These are phyloP conservation scores for Muscicapa adusta DNA, from an alignment of 2,113 vertebrate genomes.

Conservation along the genomic window DNA sequence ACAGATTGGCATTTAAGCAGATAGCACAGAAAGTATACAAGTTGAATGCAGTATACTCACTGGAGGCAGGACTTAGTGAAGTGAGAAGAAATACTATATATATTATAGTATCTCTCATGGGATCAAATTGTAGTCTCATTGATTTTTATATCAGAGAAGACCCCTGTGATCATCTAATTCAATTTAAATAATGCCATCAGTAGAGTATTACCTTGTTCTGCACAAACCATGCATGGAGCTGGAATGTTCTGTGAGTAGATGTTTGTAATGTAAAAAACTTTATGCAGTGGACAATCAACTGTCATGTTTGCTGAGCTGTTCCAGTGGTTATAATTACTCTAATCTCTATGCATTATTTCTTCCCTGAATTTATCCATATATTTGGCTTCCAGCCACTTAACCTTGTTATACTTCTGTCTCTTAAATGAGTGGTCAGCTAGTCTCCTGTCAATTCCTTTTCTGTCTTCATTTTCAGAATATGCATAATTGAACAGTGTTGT, in stretches of 20 bases:
- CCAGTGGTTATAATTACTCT: not conserved
- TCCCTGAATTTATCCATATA: slow-evolving; percentile 3
- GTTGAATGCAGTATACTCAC: not conserved
- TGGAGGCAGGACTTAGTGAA: not conserved
- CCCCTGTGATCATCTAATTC: not conserved
- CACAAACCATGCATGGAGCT: rapidly evolving
- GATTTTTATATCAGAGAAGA: not conserved
- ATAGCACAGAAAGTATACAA: not conserved
- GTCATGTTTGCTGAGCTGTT: not conserved
- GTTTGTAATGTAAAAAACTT: not conserved
- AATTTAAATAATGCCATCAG: not conserved
- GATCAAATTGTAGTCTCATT: not conserved
- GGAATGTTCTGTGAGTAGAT: not conserved
- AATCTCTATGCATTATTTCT: not conserved
- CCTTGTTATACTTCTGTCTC: slow-evolving; percentile 35
- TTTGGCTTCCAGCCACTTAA: slow-evolving; percentile 33
- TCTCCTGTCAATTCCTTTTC: slow-evolving; percentile 33
- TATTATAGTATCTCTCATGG: not conserved
- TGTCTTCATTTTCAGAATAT: slow-evolving; percentile 11
- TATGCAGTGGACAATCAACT: not conserved
- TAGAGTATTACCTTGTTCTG: not conserved
- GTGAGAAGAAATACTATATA: not conserved
- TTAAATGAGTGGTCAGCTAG: not conserved
- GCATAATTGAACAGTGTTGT: slow-evolving; percentile 44
- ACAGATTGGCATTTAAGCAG: not conserved